A percentile compares a stretch with the other conserved stretches of the same genome.
These are phyloP conservation scores for Pteropus alecto DNA, from an alignment of 2,113 vertebrate genomes.

Conservation along the genomic window DNA sequence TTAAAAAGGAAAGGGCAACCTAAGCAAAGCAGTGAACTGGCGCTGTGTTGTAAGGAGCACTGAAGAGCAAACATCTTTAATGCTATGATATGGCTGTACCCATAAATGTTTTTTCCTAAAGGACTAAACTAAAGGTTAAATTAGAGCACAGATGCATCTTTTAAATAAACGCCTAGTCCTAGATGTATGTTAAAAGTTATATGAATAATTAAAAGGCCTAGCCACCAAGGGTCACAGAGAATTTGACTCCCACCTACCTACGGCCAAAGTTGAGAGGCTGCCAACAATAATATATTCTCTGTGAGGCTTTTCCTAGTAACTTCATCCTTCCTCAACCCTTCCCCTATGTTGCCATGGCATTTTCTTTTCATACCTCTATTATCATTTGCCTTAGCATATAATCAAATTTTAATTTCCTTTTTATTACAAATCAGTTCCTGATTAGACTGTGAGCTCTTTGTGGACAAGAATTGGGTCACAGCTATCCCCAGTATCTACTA, in stretches of 20 bases:
- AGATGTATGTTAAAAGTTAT: not conserved
- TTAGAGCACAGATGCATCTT: not conserved
- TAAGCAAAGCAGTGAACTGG: not conserved
- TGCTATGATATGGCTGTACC: not conserved
- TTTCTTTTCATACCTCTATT: not conserved
- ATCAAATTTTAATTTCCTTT: conserved; percentile 19
- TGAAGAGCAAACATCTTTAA: not conserved
- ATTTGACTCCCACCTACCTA: conserved; percentile 5
- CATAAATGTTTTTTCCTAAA: not conserved
- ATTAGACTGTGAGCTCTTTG: not conserved
- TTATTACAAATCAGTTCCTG: conserved; percentile 6
- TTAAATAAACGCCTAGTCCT: conserved; percentile 7
- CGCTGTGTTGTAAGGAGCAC: not conserved
- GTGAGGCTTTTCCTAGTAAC: not conserved
- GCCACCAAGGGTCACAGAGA: conserved; percentile 10
- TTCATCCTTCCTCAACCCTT: not conserved
- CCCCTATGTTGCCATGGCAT: not conserved
- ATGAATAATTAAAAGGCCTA: conserved; percentile 31
- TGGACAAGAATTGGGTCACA: not conserved
- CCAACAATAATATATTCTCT: not conserved
- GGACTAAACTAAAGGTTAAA: not conserved
- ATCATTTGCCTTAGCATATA: not conserved
- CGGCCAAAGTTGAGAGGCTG: not conserved
- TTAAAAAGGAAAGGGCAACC: not conserved
- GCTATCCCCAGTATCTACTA: not conserved